Base-by-base conservation (phyloP, 2,888 invertebrate genomes). In the Eurois occulta region DNA sequence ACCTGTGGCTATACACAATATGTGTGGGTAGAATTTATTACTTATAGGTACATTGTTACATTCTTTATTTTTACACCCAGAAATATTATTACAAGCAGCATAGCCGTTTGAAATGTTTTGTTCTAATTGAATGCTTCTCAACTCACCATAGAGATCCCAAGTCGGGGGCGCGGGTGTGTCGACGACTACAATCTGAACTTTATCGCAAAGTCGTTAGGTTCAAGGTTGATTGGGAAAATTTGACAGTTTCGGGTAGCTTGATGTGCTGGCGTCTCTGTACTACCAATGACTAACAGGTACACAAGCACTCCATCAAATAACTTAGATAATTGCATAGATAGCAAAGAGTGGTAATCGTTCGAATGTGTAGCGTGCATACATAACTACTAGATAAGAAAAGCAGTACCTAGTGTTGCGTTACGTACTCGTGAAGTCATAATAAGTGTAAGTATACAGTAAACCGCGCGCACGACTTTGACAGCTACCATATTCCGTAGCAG, bases 221-320 rank as follows among this genome's bases (percentile, higher is more conserved):
- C n/a, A n/a, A n/a, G n/a, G n/a, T n/a, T n/a, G n/a, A n/a, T n/a
- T n/a, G n/a, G n/a, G n/a, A n/a, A n/a, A n/a, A n/a, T n/a, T n/a
- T n/a, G n/a, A n/a, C n/a, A n/a, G n/a, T n/a, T n/a, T n/a, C n/a
- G n/a, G n/a, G n/a, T n/a, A n/a, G n/a, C n/a, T n/a, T n/a, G n/a
- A n/a, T n/a, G n/a, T n/a, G n/a, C n/a, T n/a, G n/a, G n/a, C n/a
- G n/a, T n/a, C n/a, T n/a, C n/a, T n/a, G 13, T 35, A n/a, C 24
- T 75, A 32, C n/a, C 48, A 66, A 41, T 35, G 43, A 18, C 35
- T 28, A 64, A 46, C 1, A 46, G 28, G 13, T 41, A 62, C 43
- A 71, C 32, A 64, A 43, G 24, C 46, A 80, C 18, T 35, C 41
- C 60, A 77, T 79, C 48, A 52, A 62, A 43, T 80, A 71, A 43